These are phyloP conservation scores for Enteromius radiatus DNA, from an alignment of 2,797 vertebrate genomes.

Conservation along the genomic window DNA sequence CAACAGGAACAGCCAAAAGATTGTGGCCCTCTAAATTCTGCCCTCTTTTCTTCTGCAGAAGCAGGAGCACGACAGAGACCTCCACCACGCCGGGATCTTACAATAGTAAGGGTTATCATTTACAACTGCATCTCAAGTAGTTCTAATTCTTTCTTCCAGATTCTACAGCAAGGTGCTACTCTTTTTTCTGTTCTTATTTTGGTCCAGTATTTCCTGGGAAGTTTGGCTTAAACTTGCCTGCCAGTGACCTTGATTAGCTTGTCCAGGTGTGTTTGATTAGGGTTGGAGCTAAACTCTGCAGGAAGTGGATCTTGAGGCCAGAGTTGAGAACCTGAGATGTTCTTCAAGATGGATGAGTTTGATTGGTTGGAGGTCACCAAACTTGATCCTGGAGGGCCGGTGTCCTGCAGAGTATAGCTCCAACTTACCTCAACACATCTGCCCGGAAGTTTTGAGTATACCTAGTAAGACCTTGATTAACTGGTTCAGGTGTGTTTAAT, in stretches of 20 bases:
- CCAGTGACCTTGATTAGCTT: neutral
- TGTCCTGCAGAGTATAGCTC: no score
- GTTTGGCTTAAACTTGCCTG: neutral
- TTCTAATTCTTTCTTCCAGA: neutral
- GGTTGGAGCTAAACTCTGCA: neutral
- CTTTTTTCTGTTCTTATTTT: neutral
- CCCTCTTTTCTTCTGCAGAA: constrained; percentile 74
- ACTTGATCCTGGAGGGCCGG: no score
- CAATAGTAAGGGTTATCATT: constrained; percentile 86
- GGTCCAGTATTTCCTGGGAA: neutral
- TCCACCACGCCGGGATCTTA: constrained; percentile 95
- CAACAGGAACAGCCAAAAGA: neutral
- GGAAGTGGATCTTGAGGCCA: neutral
- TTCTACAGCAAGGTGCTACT: neutral
- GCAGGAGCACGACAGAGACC: constrained; percentile 91
- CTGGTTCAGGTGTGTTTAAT: no score
- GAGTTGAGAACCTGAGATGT: neutral
- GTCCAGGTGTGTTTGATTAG: neutral
- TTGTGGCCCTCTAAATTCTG: neutral
- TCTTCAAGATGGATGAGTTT: neutral
- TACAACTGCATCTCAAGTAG: neutral
- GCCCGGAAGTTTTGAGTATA: no score
- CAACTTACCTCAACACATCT: no score
- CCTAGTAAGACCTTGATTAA: no score
- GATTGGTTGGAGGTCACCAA: neutral